These are phyloP conservation scores for Chinchilla lanigera DNA, from an alignment of 2,113 vertebrate genomes.

Conservation along the genomic window DNA sequence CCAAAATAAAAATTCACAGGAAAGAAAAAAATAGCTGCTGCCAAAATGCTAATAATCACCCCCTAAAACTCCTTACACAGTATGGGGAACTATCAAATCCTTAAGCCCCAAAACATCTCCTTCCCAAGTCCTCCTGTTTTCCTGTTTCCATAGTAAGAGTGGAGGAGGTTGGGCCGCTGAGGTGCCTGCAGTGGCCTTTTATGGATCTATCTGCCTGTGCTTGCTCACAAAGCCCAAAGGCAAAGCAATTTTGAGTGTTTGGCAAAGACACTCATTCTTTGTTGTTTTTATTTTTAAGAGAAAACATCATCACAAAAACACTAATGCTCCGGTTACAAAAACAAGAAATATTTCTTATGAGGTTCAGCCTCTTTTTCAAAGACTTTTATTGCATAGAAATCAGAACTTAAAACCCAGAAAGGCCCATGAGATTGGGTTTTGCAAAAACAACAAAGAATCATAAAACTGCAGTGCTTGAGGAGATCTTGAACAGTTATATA, in stretches of 20 bases:
- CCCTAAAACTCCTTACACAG: slow-evolving; percentile 14
- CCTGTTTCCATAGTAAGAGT: background rate
- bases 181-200: slow-evolving; percentile 64
- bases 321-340: slow-evolving; percentile 66
- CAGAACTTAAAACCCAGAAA: slow-evolving; percentile 59
- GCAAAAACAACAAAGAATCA: slow-evolving; percentile 57
- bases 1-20: slow-evolving; percentile 52
- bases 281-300: slow-evolving; percentile 76
- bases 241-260: slow-evolving; percentile 62
- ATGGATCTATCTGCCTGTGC: slow-evolving; percentile 49
- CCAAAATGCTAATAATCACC: slow-evolving; percentile 57
- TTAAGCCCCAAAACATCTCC: background rate
- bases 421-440: slow-evolving; percentile 48
- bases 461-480: slow-evolving; percentile 41
- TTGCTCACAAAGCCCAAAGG: slow-evolving; percentile 24
- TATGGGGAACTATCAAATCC: background rate
- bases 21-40: slow-evolving; percentile 17
- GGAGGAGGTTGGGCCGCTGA: background rate
- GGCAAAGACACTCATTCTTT: slow-evolving; percentile 57
- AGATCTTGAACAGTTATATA: slow-evolving; percentile 12
- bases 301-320: slow-evolving; percentile 74
- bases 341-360: slow-evolving; percentile 61
- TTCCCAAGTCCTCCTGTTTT: background rate
- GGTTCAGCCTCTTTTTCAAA: slow-evolving; percentile 54
- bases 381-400: slow-evolving; percentile 47